Percentiles rank a stretch among this genome's conserved stretches.
phyloP scores from a whole-genome alignment of 2,113 vertebrate genomes.

The Neotoma lepida region DNA sequence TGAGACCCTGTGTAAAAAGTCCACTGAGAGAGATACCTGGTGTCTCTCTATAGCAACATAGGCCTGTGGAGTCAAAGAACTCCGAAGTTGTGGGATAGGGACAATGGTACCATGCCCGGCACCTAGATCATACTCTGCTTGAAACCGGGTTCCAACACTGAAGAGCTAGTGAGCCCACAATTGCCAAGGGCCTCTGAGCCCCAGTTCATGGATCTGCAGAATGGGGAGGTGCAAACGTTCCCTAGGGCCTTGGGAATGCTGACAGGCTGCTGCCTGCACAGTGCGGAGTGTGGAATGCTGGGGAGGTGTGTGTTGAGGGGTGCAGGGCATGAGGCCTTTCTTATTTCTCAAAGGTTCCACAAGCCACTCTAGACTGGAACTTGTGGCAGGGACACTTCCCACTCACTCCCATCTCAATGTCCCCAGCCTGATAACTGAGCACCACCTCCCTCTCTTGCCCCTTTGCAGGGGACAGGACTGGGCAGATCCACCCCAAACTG shows the following conservation, averaged over 20 bases:
- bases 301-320: not conserved
- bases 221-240: not conserved
- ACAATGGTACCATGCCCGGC: rapidly evolving
- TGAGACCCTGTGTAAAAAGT: not conserved
- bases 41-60: not conserved
- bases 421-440: not conserved
- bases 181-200: not conserved
- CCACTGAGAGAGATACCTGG: not conserved
- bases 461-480: not conserved
- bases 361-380: not conserved
- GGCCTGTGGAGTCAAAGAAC: not conserved
- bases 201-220: not conserved
- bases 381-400: not conserved
- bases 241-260: not conserved
- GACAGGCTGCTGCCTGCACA: not conserved
- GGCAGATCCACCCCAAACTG: no score
- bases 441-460: not conserved
- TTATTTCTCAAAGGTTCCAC: not conserved
- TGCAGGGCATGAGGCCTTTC: not conserved
- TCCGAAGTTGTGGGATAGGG: not conserved
- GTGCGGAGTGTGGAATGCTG: not conserved
- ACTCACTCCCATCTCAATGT: not conserved
- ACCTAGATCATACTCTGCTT: not conserved
- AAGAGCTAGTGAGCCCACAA: not conserved
- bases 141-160: not conserved